These are phyloP conservation scores for Molorchus minor DNA, from an alignment of 2,888 invertebrate genomes.

Conservation along the genomic window DNA sequence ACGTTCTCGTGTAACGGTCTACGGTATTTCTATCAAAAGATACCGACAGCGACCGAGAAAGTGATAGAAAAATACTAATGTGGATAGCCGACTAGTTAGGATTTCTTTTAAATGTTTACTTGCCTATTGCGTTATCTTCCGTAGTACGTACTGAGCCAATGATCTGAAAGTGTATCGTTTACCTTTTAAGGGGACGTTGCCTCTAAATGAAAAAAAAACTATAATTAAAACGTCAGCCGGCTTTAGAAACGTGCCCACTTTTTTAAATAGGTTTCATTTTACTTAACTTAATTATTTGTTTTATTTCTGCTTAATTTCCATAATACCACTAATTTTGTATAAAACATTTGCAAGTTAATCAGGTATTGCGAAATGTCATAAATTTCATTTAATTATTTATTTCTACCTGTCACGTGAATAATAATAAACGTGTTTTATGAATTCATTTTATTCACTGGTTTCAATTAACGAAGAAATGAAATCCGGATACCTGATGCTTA, in stretches of 20 bases:
- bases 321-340: slow-evolving; percentile 24
- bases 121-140: slow-evolving; percentile 11
- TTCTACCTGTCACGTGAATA: slow-evolving; percentile 26
- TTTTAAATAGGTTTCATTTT: slow-evolving; percentile 16
- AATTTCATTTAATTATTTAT: slow-evolving; percentile 28
- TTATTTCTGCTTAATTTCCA: slow-evolving; percentile 19
- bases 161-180: slow-evolving; percentile 26
- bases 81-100: slow-evolving; percentile 35
- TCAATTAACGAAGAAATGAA: background rate
- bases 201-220: slow-evolving; percentile 21
- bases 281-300: slow-evolving; percentile 17
- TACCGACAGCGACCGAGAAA: slow-evolving; percentile 36
- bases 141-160: slow-evolving; percentile 6
- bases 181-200: slow-evolving; percentile 21
- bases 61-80: slow-evolving; percentile 44
- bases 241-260: slow-evolving; percentile 24
- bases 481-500: too few species aligned
- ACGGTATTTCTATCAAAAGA: slow-evolving; percentile 38
- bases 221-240: slow-evolving; percentile 32
- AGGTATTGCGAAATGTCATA: slow-evolving; percentile 23
- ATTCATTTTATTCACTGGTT: slow-evolving; percentile 12
- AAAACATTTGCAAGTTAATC: slow-evolving; percentile 25
- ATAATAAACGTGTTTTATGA: slow-evolving; percentile 19
- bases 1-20: slow-evolving; percentile 43
- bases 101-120: slow-evolving; percentile 28